Percentiles rank a stretch among this genome's conserved stretches.
phyloP scores from a whole-genome alignment of 2,888 invertebrate genomes.

The Sarcophaga variegata region DNA sequence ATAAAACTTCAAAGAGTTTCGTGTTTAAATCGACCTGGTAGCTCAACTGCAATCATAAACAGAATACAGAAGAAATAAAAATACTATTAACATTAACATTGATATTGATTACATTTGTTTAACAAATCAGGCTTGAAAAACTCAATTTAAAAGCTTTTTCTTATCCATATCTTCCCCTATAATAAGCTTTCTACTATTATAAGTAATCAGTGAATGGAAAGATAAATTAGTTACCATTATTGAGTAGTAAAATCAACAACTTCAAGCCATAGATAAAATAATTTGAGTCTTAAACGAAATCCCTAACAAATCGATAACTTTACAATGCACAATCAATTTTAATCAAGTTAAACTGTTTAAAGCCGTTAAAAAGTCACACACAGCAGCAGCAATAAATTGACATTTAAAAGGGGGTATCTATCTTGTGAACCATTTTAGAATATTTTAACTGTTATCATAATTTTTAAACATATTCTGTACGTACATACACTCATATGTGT shows the following conservation, averaged over 20 bases:
- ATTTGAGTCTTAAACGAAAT: slow-evolving; percentile 8
- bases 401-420: slow-evolving; percentile 26
- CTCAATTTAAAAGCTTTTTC: too few relatives aligned
- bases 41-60: too few relatives aligned
- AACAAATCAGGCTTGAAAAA: too few relatives aligned
- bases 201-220: background rate
- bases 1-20: too few relatives aligned
- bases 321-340: slow-evolving; percentile 7
- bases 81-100: too few relatives aligned
- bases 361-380: slow-evolving; percentile 19
- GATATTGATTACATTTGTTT: too few relatives aligned
- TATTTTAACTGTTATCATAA: slow-evolving; percentile 37
- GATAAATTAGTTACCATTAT: background rate
- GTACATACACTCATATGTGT: background rate
- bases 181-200: too few relatives aligned
- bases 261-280: background rate
- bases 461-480: background rate
- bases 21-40: too few relatives aligned
- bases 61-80: too few relatives aligned
- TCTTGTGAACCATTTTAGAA: too few relatives aligned
- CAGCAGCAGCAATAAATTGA: slow-evolving; percentile 13
- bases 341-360: slow-evolving; percentile 31
- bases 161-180: too few relatives aligned
- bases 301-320: background rate
- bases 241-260: background rate